Base-by-base conservation (phyloP, 1,140 invertebrate species). In the Drosophila nikananu region DNA sequence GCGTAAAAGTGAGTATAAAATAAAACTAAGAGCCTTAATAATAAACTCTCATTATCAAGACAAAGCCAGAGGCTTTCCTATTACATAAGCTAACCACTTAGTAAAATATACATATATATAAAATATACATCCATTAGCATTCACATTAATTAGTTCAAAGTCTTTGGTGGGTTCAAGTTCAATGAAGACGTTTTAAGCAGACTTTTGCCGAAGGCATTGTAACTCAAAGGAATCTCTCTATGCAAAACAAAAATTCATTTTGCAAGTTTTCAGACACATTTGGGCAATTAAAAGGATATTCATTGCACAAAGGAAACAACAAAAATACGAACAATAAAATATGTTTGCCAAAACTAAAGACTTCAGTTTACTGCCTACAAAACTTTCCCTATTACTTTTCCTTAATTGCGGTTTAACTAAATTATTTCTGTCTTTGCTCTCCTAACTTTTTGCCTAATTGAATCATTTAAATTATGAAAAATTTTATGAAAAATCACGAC, bases 391-490 rank as follows among this genome's bases (percentile, higher is more conserved):
- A 23, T n/a, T 23, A 25, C 2, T 17, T 37, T 5, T 17, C 21
- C 23, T 37, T 23, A 55, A 55, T 37, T 37, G 32, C 12, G 54
- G 32, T 13, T 21, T 21, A 54, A 54, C 35, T 15, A 35, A 35
- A 9, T 21, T 5, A 21, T 54, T 55, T 37, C 8, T 9, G 13
- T 30, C 25, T 51, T 30, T 52, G 12, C 30, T 52, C 4, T 0
- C 27, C 51, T 13, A 54, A 54, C 32, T 55, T 37, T 23, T 10
- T 30, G 46, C 30, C 10, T 48, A 64, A 63, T 48, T 19, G 1
- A n/a, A 70, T 71, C 9, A 42, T 68, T 54, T 39, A 35, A 65
- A 70, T 52, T 17, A 19, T 35, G 30, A 12, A 35, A 30, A 30
- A 54, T 42, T 42, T 41, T 42, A 19, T 19, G 2, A 58, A 57